Base-by-base conservation (phyloP, 2,797 vertebrate species). In the Halcyon smyrnensis region DNA sequence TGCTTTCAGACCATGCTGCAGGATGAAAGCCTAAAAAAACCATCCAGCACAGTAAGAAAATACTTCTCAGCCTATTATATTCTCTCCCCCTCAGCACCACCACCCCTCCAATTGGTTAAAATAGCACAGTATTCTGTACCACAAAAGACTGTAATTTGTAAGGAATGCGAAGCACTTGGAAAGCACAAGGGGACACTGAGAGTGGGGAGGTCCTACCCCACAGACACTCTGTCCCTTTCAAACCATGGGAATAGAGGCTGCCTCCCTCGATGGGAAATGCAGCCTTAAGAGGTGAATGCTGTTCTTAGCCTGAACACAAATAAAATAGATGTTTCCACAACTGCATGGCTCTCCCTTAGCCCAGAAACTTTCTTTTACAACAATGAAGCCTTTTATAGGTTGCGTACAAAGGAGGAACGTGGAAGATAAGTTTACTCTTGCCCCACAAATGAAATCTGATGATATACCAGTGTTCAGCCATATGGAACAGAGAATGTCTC, bases 121-220 rank as follows among this genome's bases (percentile, higher is more conserved):
- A 96, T 53, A 94, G 91, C 70, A 88, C 50, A 53, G 85, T 84
- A 86, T 90, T 85, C 91, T 69, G 48, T 84, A 82, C 87, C 90
- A 93, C 85, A 95, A 91, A 95, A 84, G 91, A 56, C 87, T 94
- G 96, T 95, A 74, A 95, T 96, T 96, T 96, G 85, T 94, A 70
- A 91, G 93, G 94, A 96, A 96, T 96, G 84, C 60, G 30, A 88
- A 91, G 85, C 77, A 77, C 89, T 95, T 74, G 85, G 94, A 93
- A 94, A 96, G 89, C 84, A 92, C 51, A 76, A 89, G 94, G 77
- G 90, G 93, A 95, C 83, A 74, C 63, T 60, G 62, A 69, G 85
- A 68, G 50, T 73, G 64, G 59, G 70, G 70, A 93, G 85, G 76
- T 95, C 80, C 70, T 86, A 84, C 67, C 70, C 90, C 63, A 78